A percentile compares a stretch with the other conserved stretches of the same genome.
These are phyloP conservation scores for Caenorhabditis sp. DNA, from an alignment of 2,888 invertebrate species.

Conservation along the genomic window DNA sequence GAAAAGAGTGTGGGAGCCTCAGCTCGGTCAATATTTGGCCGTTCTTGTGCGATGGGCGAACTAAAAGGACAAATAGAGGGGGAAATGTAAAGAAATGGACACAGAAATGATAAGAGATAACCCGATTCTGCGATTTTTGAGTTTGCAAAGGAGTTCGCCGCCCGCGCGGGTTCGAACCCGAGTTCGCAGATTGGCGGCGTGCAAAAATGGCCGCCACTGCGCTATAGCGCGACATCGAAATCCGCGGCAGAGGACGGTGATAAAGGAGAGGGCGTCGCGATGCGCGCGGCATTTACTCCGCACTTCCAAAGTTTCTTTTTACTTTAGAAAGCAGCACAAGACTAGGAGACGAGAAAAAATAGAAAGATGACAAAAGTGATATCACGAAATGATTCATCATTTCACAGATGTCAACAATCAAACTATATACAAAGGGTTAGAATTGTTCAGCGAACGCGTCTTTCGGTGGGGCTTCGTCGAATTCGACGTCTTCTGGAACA, in stretches of 20 bases:
- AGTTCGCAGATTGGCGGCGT: too few relatives aligned
- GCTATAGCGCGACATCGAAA: too few relatives aligned
- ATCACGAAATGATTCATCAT: not conserved
- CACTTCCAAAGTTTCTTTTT: too few relatives aligned
- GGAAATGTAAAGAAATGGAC: not conserved
- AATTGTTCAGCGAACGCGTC: constrained; percentile 56
- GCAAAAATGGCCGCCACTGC: too few relatives aligned
- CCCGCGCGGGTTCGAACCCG: too few relatives aligned
- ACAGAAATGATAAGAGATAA: not conserved
- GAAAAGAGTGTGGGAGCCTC: too few relatives aligned
- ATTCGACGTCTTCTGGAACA: constrained; percentile 22
- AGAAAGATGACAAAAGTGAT: not conserved
- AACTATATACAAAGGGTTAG: constrained; percentile 8
- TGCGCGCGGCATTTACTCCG: too few relatives aligned
- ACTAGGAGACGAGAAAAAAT: not conserved
- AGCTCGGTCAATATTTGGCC: constrained; percentile 45
- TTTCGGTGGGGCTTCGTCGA: constrained; percentile 11
- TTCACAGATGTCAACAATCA: not conserved
- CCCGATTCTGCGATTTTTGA: too few relatives aligned
- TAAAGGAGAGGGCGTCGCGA: too few relatives aligned
- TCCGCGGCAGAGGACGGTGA: too few relatives aligned
- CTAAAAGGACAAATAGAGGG: not conserved
- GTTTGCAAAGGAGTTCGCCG: too few relatives aligned
- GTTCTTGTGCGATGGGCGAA: not conserved
- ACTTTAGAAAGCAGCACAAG: too few relatives aligned